Conservation (phyloP, 2,888 invertebrate genomes). For the Xestia xanthographa region DNA sequence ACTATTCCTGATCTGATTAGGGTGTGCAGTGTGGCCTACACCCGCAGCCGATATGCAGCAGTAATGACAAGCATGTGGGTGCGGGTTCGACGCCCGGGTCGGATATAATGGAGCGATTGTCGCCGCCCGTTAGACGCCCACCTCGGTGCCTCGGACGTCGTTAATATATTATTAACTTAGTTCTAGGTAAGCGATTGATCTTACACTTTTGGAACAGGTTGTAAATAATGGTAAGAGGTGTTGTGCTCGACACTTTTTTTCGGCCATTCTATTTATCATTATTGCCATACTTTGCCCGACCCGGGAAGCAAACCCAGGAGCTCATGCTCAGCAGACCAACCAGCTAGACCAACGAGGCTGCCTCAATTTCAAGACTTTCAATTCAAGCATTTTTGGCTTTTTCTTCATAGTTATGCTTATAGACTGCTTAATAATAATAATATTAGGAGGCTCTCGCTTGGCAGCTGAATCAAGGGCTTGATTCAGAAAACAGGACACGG, state of each 20-base stretch:
- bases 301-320: too few relatives aligned
- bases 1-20: conserved; percentile 54
- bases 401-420: too few relatives aligned
- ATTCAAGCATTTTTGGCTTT: too few relatives aligned
- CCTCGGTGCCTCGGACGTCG: conserved; percentile 66
- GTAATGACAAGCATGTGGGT: conserved; percentile 82
- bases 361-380: too few relatives aligned
- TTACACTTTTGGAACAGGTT: conserved; percentile 44
- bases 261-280: too few relatives aligned
- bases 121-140: conserved; percentile 81
- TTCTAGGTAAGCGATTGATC: conserved; percentile 59
- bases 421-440: too few relatives aligned
- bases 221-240: conserved; percentile 16
- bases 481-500: too few relatives aligned
- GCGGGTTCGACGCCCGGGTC: conserved; percentile 85
- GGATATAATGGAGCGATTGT: conserved; percentile 84
- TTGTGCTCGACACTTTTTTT: background rate
- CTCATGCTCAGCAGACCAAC: too few relatives aligned
- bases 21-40: conserved; percentile 57
- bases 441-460: too few relatives aligned
- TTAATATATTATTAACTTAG: conserved; percentile 65
- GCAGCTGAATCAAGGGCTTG: too few relatives aligned
- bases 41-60: conserved; percentile 57
- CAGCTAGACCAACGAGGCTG: too few relatives aligned
- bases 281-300: too few relatives aligned